A percentile compares a stretch with the other conserved stretches of the same genome.
These are phyloP conservation scores for Sciaenops ocellatus DNA, from an alignment of 2,797 vertebrate genomes.

Conservation along the genomic window DNA sequence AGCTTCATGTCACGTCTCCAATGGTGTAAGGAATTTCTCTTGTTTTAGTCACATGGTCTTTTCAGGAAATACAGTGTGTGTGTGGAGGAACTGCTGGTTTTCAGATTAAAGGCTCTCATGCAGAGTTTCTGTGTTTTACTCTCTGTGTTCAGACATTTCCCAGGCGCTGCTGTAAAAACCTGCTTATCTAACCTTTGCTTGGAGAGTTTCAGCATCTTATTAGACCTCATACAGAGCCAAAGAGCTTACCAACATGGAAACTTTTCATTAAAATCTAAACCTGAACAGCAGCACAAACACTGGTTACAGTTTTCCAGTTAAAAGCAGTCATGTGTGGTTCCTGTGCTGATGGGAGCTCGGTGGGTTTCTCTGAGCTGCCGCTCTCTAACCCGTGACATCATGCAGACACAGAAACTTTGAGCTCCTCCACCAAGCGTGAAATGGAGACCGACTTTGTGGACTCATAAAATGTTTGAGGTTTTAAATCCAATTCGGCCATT, in stretches of 20 bases:
- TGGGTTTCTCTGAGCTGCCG: neutral
- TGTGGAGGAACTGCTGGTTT: neutral
- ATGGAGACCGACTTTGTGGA: constrained; percentile 48
- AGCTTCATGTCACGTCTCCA: no score
- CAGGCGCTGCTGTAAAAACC: constrained; percentile 3
- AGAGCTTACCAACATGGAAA: constrained; percentile 34
- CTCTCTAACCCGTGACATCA: constrained; percentile 27
- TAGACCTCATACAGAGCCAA: constrained; percentile 12
- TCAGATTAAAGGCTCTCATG: neutral
- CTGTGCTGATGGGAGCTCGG: constrained; percentile 4
- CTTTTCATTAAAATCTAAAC: constrained; percentile 11
- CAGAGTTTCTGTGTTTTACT: neutral
- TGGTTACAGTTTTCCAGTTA: neutral
- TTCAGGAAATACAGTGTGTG: no score
- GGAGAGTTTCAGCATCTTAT: neutral
- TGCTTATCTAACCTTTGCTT: constrained; percentile 8
- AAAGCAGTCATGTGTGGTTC: constrained; percentile 24
- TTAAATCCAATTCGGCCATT: constrained; percentile 42
- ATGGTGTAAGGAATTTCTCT: no score
- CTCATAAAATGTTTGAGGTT: constrained; percentile 54
- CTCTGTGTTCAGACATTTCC: neutral
- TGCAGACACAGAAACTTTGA: constrained; percentile 6
- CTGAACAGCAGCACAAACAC: constrained; percentile 9
- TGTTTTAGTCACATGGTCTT: no score
- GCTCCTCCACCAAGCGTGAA: constrained; percentile 38